These are phyloP conservation scores for Parambassis ranga DNA, from an alignment of 2,797 vertebrate species.

Conservation along the genomic window DNA sequence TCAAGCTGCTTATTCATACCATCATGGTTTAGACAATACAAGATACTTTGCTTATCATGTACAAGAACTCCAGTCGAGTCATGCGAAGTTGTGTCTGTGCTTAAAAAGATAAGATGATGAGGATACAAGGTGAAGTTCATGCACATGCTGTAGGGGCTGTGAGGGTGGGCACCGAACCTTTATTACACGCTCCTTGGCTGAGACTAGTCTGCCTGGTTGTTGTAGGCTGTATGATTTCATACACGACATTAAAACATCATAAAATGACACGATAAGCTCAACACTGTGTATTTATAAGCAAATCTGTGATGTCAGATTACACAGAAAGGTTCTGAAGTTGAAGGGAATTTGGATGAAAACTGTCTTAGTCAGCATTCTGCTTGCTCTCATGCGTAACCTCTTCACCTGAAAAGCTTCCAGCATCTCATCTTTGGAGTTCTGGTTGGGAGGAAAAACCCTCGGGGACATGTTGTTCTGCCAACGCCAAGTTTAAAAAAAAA, in stretches of 20 bases:
- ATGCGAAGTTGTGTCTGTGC: neutral
- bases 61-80: slow-evolving; percentile 3
- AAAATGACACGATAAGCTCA: too few relatives aligned
- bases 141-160: too few relatives aligned
- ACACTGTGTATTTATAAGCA: too few relatives aligned
- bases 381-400: neutral
- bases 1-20: too few relatives aligned
- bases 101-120: slow-evolving; percentile 5
- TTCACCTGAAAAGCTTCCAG: neutral
- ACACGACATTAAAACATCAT: too few relatives aligned
- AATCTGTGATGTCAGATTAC: too few relatives aligned
- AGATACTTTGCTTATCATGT: neutral
- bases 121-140: too few relatives aligned
- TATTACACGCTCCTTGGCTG: too few relatives aligned
- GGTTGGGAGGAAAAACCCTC: neutral
- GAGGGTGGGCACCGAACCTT: too few relatives aligned
- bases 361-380: neutral
- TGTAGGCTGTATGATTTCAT: too few relatives aligned
- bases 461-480: slow-evolving; percentile 17
- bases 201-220: too few relatives aligned
- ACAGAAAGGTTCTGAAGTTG: neutral
- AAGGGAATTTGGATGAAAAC: neutral
- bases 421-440: neutral
- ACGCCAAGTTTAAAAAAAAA: slow-evolving; percentile 48
- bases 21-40: too few relatives aligned